Base-by-base conservation (phyloP, 2,797 vertebrate species). In the Kryptolebias ocellatus region DNA sequence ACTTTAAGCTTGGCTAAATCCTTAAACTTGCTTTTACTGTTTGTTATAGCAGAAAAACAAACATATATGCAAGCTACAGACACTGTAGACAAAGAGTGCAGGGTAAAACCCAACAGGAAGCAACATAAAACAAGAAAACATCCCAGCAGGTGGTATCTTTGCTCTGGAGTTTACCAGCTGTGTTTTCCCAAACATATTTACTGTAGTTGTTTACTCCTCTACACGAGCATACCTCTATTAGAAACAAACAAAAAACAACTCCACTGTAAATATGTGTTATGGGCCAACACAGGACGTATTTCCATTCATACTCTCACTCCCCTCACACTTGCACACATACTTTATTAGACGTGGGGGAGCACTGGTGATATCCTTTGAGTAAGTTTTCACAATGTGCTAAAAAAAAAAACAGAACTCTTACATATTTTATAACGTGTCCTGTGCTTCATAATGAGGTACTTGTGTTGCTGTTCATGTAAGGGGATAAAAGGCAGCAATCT, bases 401-500 rank as follows among this genome's bases (percentile, higher is more conserved):
- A 78, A 80, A 66, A 78, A 39, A 84, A 86, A 57, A 31, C 10
- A 2, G 17, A 71, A 72, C 83, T 89, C 83, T 86, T 87, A 74
- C 81, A 89, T 91, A 85, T 90, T 91, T 87, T 64, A 85, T 77
- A 79, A 83, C 73, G 72, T 7, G 46, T 60, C 76, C 67, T 53
- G 6, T 67, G 72, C 66, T 84, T 84, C 80, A 83, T 58, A 78
- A 70, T 51, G 64, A 81, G 72, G 60, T 60, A 59, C 69, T 83
- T 80, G 76, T 78, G 88, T 87, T 80, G 70, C 81, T 90, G 84
- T 90, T 91, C 79, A 84, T 84, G 70, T 64, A 58, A 60, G 70
- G 72, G 83, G 84, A 92, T 90, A 85, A 90, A 91, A 91, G 83
- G 74, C 70, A 72, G 51, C 77, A 86, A 84, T 90, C 80, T 86